Percentiles rank a stretch among this genome's conserved stretches.
Conservation (phyloP, 2,113 vertebrate genomes). For the Panthera tigris region DNA sequence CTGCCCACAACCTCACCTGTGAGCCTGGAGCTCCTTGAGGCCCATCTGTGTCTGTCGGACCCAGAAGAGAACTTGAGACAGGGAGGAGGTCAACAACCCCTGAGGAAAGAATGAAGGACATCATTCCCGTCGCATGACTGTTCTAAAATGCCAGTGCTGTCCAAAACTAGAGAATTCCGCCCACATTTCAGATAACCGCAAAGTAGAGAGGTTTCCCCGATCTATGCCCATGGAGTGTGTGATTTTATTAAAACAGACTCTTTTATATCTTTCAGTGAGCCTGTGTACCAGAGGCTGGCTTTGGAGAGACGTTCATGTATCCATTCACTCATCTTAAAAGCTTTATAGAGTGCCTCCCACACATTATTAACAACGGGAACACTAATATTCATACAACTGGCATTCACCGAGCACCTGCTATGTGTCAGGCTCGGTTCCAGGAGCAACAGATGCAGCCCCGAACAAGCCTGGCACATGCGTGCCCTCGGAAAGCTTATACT, state of each 20-base stretch:
- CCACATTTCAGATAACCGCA: constrained; percentile 11
- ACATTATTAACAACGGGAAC: background rate
- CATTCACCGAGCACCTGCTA: background rate
- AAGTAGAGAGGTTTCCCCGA: background rate
- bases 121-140: background rate
- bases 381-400: background rate
- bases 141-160: constrained; percentile 33
- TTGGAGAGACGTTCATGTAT: background rate
- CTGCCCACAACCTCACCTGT: background rate
- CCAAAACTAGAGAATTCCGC: background rate
- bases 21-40: background rate
- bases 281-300: background rate
- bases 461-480: background rate
- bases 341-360: background rate
- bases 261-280: background rate
- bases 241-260: background rate
- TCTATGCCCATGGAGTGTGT: background rate
- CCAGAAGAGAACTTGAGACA: background rate
- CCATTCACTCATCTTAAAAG: background rate
- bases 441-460: background rate
- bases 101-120: background rate
- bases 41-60: background rate
- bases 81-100: background rate
- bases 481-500: background rate
- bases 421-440: background rate